Evolutionary conservation across 2,888 invertebrate genomes (phyloP).

Genomic region (Lycaena phlaeas): DNA sequence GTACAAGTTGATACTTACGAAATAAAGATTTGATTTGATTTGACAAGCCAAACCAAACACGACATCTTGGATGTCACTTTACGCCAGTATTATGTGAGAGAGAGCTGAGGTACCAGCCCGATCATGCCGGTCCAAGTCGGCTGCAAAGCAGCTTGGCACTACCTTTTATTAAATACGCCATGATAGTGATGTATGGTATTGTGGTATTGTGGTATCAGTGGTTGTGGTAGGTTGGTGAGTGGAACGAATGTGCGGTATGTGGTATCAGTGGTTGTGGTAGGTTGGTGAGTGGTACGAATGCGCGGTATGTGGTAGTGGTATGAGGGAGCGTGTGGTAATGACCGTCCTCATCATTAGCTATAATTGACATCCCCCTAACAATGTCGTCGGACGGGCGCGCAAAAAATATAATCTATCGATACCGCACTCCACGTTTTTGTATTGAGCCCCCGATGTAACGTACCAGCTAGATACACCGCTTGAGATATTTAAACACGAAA

Average conservation of each 20-base stretch:
- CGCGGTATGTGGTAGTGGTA: not conserved
- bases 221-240: not conserved
- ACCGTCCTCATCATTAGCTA: conserved; percentile 48
- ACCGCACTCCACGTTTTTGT: conserved; percentile 57
- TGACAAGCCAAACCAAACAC: too few species aligned
- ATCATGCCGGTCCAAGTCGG: too few species aligned
- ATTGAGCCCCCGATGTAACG: conserved; percentile 14
- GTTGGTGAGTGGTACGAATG: not conserved
- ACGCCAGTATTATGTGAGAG: too few species aligned
- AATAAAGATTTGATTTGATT: too few species aligned
- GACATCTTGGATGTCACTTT: too few species aligned
- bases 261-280: not conserved
- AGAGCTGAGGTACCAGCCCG: too few species aligned
- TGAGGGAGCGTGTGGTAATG: not conserved
- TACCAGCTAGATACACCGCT: not conserved
- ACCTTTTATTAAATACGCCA: too few species aligned
- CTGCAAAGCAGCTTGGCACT: too few species aligned
- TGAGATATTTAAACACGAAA: too few species aligned
- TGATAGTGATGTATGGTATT: too few species aligned
- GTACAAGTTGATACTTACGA: too few species aligned
- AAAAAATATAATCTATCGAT: conserved; percentile 66
- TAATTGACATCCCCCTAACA: conserved; percentile 62
- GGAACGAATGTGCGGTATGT: not conserved
- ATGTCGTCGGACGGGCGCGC: conserved; percentile 33
- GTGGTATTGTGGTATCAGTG: not conserved